Evolutionary conservation across 2,113 vertebrate genomes (phyloP).

Genomic region (Equus przewalskii): DNA sequence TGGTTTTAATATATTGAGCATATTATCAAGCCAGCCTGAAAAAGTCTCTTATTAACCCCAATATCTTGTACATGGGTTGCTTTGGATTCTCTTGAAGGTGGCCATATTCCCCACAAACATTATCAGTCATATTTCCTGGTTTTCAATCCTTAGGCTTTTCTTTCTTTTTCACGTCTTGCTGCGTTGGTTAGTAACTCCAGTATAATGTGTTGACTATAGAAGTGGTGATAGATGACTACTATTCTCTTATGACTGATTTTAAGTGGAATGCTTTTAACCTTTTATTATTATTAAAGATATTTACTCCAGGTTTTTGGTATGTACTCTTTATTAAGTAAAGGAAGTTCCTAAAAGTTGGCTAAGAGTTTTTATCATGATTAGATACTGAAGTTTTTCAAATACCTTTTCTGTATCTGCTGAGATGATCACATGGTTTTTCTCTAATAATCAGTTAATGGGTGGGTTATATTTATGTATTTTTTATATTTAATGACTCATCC

Average conservation of each 20-base stretch:
- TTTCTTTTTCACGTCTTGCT: not conserved
- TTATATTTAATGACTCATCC: not conserved
- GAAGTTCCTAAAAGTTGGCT: not conserved
- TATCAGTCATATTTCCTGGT: not conserved
- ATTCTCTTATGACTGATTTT: not conserved
- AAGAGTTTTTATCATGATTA: constrained; percentile 23
- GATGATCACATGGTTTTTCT: not conserved
- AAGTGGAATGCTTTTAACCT: constrained; percentile 26
- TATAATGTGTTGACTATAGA: not conserved
- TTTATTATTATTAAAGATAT: not conserved
- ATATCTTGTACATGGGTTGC: not conserved
- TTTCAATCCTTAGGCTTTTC: not conserved
- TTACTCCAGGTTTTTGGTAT: constrained; percentile 2
- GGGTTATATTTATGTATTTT: constrained; percentile 25
- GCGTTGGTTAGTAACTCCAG: not conserved
- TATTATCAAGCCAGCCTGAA: not conserved
- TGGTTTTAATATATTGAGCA: constrained; percentile 18
- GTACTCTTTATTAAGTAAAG: not conserved
- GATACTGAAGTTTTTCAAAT: constrained; percentile 40
- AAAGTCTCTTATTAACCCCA: not conserved
- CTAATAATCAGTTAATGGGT: not conserved
- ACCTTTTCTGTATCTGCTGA: not conserved
- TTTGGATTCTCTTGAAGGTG: not conserved
- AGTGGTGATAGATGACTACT: not conserved
- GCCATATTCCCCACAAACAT: not conserved